A percentile compares a stretch with the other conserved stretches of the same genome.
These are phyloP conservation scores for Notothenia coriiceps DNA, from an alignment of 2,113 vertebrate genomes.

Conservation along the genomic window DNA sequence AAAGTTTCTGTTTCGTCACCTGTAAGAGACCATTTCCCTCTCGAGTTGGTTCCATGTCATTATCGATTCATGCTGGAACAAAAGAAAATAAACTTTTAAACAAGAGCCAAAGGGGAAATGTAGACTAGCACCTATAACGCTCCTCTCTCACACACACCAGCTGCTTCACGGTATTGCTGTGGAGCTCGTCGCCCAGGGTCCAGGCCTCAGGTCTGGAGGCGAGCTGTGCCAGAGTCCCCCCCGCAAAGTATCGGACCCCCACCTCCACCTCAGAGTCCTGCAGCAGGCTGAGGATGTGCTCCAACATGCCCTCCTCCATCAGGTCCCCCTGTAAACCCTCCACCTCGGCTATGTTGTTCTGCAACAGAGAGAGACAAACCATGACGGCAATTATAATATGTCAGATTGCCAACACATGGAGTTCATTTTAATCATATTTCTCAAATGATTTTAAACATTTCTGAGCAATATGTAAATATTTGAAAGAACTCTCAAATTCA, in stretches of 20 bases:
- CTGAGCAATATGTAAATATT: not conserved
- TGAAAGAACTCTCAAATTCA: not conserved
- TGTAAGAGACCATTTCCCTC: conserved; percentile 94
- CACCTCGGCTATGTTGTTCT: conserved; percentile 97
- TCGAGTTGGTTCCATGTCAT: conserved; percentile 92
- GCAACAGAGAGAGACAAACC: not conserved
- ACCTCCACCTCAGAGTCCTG: conserved; percentile 88
- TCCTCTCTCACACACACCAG: conserved; percentile 81
- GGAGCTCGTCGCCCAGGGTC: conserved; percentile 88
- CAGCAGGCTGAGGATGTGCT: conserved; percentile 90
- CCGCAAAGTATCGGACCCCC: conserved; percentile 93
- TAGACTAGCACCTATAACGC: conserved; percentile 1
- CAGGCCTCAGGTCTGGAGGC: conserved; percentile 90
- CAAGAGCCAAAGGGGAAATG: not conserved
- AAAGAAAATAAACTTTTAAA: conserved; percentile 6
- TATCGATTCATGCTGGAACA: conserved; percentile 90
- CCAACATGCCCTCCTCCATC: conserved; percentile 93
- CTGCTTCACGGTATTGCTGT: conserved; percentile 85
- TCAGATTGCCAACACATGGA: not conserved
- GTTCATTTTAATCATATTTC: not conserved
- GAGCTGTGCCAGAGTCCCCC: conserved; percentile 93
- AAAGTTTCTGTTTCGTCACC: conserved; percentile 76
- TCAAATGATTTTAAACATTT: not conserved
- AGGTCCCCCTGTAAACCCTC: conserved; percentile 90
- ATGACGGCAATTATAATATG: not conserved